Conservation (phyloP, 1,140 invertebrate species). For the Pseudachorutes palmiensis region DNA sequence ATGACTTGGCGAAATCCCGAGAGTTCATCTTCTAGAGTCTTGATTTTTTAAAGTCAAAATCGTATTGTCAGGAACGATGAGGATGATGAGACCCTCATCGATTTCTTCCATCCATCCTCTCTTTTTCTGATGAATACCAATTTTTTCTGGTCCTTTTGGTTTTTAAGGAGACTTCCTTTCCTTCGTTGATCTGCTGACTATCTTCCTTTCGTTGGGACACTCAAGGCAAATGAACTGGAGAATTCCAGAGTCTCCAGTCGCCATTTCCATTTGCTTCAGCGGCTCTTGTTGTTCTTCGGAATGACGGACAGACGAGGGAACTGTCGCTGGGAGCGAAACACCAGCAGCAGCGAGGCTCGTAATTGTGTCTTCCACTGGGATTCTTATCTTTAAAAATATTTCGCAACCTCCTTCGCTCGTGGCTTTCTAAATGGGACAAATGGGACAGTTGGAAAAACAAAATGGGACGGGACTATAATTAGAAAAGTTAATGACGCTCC, state of each 20-base stretch:
- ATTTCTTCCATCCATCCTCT: too few species aligned
- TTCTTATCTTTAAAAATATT: background rate
- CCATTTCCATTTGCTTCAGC: background rate
- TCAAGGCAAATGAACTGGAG: background rate
- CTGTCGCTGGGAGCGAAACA: background rate
- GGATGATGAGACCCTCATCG: too few species aligned
- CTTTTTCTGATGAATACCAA: constrained; percentile 4
- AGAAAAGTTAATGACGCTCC: too few species aligned
- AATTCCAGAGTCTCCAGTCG: background rate
- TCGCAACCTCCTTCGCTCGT: background rate
- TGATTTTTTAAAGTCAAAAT: too few species aligned
- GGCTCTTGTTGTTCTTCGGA: background rate
- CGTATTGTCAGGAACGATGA: too few species aligned
- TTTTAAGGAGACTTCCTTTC: background rate
- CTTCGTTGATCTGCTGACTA: background rate
- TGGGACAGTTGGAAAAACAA: too few species aligned
- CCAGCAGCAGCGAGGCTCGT: background rate
- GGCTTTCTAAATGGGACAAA: too few species aligned
- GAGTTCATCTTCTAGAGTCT: too few species aligned
- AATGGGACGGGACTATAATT: too few species aligned
- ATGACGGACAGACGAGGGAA: too few species aligned
- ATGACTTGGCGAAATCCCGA: too few species aligned
- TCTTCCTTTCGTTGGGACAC: too few species aligned
- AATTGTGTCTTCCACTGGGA: background rate
- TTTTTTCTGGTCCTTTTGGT: background rate